Evolutionary conservation across 2,113 vertebrate genomes (phyloP).

Genomic region (cat (Felis catus)): F.catus_Fca126_mat1.0 CM031411.1:83742501-83743000

Average conservation of each 20-base stretch:
- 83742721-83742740: slow-evolving; percentile 1
- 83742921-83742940: not conserved
- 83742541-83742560: too few species aligned
- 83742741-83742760: not conserved
- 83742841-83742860: slow-evolving; percentile 2
- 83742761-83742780: slow-evolving; percentile 27
- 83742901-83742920: slow-evolving; percentile 23
- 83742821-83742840: slow-evolving; percentile 17
- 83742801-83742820: slow-evolving; percentile 1
- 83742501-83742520: too few species aligned
- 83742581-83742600: too few species aligned
- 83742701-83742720: not conserved
- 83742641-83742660: not conserved
- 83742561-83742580: too few species aligned
- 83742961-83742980: not conserved
- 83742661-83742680: slow-evolving; percentile 27
- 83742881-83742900: slow-evolving; percentile 36
- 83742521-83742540: too few species aligned
- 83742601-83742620: too few species aligned
- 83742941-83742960: not conserved
- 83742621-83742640: too few species aligned
- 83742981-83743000: not conserved
- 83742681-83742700: not conserved
- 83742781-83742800: not conserved
- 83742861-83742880: not conserved